Evolutionary conservation across 2,888 invertebrate species (phyloP).

Genomic region (Itoplectis maculator): DNA sequence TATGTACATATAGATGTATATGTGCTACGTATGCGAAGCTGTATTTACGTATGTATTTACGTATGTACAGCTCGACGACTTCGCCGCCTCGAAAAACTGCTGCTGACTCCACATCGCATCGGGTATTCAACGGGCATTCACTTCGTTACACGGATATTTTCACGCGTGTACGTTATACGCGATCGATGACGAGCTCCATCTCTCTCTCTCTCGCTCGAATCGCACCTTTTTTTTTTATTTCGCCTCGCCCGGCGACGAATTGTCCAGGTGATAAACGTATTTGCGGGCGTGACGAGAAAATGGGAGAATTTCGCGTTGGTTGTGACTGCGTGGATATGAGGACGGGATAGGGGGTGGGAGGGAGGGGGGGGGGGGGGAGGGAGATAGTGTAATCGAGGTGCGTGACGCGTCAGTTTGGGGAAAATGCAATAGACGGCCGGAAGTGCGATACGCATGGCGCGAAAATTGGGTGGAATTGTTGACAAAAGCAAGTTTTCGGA

Average conservation of each 20-base stretch:
- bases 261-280: slow-evolving; percentile 1
- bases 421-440: too few relatives aligned
- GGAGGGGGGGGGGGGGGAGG: too few relatives aligned
- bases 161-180: neutral
- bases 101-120: slow-evolving; percentile 34
- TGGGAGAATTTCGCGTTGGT: neutral
- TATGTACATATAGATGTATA: neutral
- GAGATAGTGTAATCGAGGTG: too few relatives aligned
- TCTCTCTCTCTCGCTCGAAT: neutral
- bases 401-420: too few relatives aligned
- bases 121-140: slow-evolving; percentile 20
- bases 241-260: neutral
- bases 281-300: slow-evolving; percentile 1
- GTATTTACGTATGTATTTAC: neutral
- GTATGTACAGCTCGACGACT: slow-evolving; percentile 2
- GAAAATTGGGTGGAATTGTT: too few relatives aligned
- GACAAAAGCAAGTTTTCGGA: neutral
- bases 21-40: neutral
- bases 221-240: neutral
- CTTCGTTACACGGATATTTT: slow-evolving; percentile 16
- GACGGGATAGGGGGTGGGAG: too few relatives aligned
- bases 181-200: slow-evolving; percentile 2
- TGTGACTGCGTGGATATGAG: too few relatives aligned
- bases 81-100: slow-evolving; percentile 3
- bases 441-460: too few relatives aligned